Percentiles rank a stretch among this genome's conserved stretches.
phyloP scores from a whole-genome alignment of 2,797 vertebrate species.

The Hippoglossus hippoglossus region DNA sequence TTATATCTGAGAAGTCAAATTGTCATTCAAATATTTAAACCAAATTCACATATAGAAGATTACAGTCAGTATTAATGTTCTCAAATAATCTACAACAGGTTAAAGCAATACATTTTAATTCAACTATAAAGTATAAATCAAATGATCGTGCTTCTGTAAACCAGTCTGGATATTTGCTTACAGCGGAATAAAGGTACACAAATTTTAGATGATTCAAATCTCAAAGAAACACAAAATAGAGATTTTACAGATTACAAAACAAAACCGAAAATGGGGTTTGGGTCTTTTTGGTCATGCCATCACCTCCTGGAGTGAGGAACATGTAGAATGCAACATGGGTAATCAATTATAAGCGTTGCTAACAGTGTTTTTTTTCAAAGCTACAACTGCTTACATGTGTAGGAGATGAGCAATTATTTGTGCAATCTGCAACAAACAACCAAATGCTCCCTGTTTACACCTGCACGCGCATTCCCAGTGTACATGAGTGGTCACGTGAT shows the following conservation, averaged over 20 bases:
- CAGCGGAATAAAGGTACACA: not conserved
- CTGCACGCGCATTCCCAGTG: no score
- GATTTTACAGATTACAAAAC: not conserved
- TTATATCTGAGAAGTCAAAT: not conserved
- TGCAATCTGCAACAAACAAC: no score
- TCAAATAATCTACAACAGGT: not conserved
- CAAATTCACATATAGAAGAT: not conserved
- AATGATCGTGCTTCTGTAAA: not conserved
- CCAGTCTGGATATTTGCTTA: not conserved
- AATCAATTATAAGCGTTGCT: no score
- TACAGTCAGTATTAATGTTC: not conserved
- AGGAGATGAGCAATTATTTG: no score
- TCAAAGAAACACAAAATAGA: not conserved
- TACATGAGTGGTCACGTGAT: no score
- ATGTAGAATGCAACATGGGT: no score
- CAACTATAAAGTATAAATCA: not conserved
- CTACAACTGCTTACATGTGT: no score
- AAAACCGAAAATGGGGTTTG: not conserved
- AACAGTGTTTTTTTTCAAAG: no score
- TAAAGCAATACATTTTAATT: not conserved
- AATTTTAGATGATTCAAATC: not conserved
- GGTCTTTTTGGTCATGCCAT: no score
- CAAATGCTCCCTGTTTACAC: no score
- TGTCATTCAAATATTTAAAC: not conserved
- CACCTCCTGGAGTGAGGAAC: no score